Evolutionary conservation across 2,113 vertebrate species (phyloP), one percentile per base, ranked within the genome.

Genomic region (Mixornis gularis): DNA sequence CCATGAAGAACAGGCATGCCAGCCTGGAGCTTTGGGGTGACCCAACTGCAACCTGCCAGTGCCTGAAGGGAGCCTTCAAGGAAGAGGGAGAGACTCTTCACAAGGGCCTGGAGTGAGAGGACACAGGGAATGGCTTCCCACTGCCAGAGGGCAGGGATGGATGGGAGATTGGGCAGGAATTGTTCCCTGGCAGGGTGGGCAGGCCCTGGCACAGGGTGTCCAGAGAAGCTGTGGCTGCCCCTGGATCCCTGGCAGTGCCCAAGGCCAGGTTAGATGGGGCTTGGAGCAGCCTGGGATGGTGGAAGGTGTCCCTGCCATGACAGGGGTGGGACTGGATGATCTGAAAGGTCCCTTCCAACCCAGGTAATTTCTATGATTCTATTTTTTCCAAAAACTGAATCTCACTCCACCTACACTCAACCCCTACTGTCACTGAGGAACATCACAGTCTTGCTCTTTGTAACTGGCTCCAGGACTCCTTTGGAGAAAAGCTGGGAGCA

Each of bases 61-160:
- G 26, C 36, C 58, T 58, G 74, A 16, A 49, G 43, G 38, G 43
- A 79, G 36, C 36, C 30, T 32, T 34, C 51, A 36, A 2, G 56
- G 36, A 32, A 64, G 5, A 14, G 34, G 21, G 34, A 64, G 40
- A 70, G 48, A 46, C 29, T 19, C 8, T 41, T 10, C 9, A 24
- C 36, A 58, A 64, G 21, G 14, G 36, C 6, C 4, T 32, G 26
- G 59, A 79, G 30, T 0, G 41, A 4, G 0, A 71, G 36, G 26
- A 49, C 51, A 49, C 32, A 25, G 21, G 51, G 22, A 51, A 58
- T 11, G 51, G 21, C 26, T 69, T 46, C 25, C 18, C 43, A 41
- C 0, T 36, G 65, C 12, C 56, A 70, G n/a, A 53, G 8, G 13
- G 56, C 13, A 55, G 48, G 10, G 20, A 0, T 27, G 0, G 66